Evolutionary conservation across 2,888 invertebrate genomes (phyloP).

Genomic region (Limenitis camilla): DNA sequence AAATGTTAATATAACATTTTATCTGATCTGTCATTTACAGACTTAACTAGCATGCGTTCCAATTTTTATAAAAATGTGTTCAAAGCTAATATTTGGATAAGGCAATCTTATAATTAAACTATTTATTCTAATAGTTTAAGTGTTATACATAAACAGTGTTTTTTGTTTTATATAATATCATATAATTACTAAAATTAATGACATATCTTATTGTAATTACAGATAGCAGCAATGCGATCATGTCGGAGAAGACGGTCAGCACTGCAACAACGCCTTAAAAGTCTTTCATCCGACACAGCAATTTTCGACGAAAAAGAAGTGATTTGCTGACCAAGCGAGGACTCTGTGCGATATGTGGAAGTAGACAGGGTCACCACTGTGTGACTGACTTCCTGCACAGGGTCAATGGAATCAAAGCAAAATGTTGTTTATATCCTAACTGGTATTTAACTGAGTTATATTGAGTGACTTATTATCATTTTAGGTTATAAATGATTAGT

Average conservation of each 20-base stretch:
- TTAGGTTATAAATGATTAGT: too few relatives aligned
- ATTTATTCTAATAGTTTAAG: too few relatives aligned
- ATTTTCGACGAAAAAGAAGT: conserved; percentile 90
- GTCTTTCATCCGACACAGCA: conserved; percentile 87
- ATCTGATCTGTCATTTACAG: too few relatives aligned
- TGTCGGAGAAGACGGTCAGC: conserved; percentile 83
- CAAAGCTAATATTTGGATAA: too few relatives aligned
- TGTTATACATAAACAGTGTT: too few relatives aligned
- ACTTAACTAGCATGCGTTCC: too few relatives aligned
- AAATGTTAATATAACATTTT: too few relatives aligned
- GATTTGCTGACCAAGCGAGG: conserved; percentile 97
- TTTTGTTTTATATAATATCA: too few relatives aligned
- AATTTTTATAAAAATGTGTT: too few relatives aligned
- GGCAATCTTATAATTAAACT: too few relatives aligned
- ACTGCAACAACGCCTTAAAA: conserved; percentile 85
- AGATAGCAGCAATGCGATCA: conserved; percentile 67
- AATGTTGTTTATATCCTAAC: conserved; percentile 17
- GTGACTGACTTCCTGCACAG: conserved; percentile 76
- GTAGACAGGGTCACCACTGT: conserved; percentile 93
- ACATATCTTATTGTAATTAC: conserved; percentile 20
- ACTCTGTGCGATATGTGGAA: conserved; percentile 94
- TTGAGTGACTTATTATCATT: neutral
- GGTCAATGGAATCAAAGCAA: conserved; percentile 38
- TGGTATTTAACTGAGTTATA: neutral
- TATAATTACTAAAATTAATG: neutral